phyloP scores from a whole-genome alignment of 2,888 invertebrate genomes.

The Sphaerophoria taeniata region DNA sequence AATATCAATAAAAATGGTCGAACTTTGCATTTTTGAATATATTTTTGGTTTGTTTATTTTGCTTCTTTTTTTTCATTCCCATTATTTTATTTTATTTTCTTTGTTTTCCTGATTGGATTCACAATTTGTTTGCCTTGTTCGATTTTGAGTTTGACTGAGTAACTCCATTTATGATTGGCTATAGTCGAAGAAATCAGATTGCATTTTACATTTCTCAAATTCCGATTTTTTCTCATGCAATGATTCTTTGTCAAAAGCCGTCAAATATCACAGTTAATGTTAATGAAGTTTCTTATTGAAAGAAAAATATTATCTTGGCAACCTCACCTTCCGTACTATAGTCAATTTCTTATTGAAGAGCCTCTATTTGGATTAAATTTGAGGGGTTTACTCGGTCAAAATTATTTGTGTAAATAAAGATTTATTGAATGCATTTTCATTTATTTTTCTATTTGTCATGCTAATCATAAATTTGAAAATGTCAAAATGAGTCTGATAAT shows the following conservation, averaged over 20 bases:
- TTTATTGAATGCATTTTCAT: constrained; percentile 3
- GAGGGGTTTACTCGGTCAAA: neutral
- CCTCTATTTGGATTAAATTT: neutral
- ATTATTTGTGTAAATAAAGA: neutral
- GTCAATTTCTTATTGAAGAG: neutral
- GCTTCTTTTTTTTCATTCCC: neutral
- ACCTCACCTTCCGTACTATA: neutral
- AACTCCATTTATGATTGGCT: constrained; percentile 15
- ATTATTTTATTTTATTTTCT: constrained; percentile 28
- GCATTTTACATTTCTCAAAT: neutral
- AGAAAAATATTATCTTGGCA: neutral
- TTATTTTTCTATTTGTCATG: constrained; percentile 45
- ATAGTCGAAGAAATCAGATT: neutral
- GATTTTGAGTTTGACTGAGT: constrained; percentile 23
- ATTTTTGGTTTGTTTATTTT: constrained; percentile 25
- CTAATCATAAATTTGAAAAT: constrained; percentile 58
- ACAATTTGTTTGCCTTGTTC: constrained; percentile 16
- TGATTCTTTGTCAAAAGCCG: no score
- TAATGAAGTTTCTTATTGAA: no score
- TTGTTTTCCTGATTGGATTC: constrained; percentile 56
- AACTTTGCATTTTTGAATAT: constrained; percentile 48
- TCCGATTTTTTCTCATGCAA: no score
- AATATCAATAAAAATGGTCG: constrained; percentile 65
- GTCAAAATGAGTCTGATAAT: constrained; percentile 20
- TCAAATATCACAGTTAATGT: no score